Evolutionary conservation across 2,888 invertebrate species (phyloP).

Genomic region (Scaptomyza cyrtandrae): DNA sequence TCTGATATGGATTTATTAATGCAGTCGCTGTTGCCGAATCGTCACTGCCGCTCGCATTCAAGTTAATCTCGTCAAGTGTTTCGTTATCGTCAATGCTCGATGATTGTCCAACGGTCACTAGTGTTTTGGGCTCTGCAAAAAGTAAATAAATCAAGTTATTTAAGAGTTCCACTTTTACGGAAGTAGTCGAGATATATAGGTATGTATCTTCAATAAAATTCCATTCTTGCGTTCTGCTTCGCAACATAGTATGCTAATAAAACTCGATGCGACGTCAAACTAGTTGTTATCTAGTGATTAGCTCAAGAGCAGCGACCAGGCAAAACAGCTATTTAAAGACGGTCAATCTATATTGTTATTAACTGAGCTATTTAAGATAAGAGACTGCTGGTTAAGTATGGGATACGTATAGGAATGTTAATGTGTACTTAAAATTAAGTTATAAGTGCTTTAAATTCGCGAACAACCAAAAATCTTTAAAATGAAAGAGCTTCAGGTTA

Average conservation of each 20-base stretch:
- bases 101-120: conserved; percentile 82
- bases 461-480: no score
- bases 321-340: neutral
- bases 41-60: conserved; percentile 81
- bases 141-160: conserved; percentile 10
- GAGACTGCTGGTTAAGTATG: neutral
- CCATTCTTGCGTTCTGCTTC: conserved; percentile 14
- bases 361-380: neutral
- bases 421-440: no score
- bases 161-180: conserved; percentile 1
- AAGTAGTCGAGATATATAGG: conserved; percentile 11
- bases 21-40: conserved; percentile 54
- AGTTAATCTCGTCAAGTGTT: conserved; percentile 85
- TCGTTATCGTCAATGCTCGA: conserved; percentile 85
- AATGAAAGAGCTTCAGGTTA: no score
- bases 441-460: no score
- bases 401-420: no score
- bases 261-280: conserved; percentile 41
- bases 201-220: conserved; percentile 9
- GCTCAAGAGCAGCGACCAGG: neutral
- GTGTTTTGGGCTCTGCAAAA: conserved; percentile 79
- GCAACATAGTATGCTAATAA: conserved; percentile 51
- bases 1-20: conserved; percentile 33
- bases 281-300: conserved; percentile 26
- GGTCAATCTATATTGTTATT: conserved; percentile 12